phyloP scores from a whole-genome alignment of 1,140 invertebrate species.

The Hestina assimilis region DNA sequence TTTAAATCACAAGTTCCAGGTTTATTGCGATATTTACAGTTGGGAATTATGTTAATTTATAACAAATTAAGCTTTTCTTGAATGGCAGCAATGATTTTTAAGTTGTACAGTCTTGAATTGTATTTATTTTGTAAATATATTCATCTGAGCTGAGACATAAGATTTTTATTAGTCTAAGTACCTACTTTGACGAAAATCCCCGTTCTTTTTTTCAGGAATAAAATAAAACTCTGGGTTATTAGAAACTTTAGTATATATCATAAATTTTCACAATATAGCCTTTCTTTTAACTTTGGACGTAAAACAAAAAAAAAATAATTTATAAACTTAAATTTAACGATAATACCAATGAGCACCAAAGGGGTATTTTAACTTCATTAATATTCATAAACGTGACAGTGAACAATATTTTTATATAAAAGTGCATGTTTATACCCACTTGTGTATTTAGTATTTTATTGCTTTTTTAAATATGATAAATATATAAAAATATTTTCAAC shows the following conservation, averaged over 20 bases:
- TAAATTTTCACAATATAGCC: slow-evolving; percentile 66
- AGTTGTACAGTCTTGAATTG: slow-evolving; percentile 13
- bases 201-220: no score
- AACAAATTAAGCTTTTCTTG: no score
- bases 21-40: no score
- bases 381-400: slow-evolving; percentile 2
- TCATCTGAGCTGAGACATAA: neutral
- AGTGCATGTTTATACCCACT: neutral
- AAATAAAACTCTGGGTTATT: slow-evolving; percentile 60
- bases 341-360: slow-evolving; percentile 59
- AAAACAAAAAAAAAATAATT: slow-evolving; percentile 50
- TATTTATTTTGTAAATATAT: slow-evolving; percentile 30
- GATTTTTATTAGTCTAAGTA: no score
- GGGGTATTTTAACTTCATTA: slow-evolving; percentile 8
- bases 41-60: no score
- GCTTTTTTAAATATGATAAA: neutral
- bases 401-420: neutral
- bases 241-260: slow-evolving; percentile 71
- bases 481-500: slow-evolving; percentile 5
- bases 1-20: no score
- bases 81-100: neutral
- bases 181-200: no score
- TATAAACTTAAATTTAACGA: slow-evolving; percentile 43
- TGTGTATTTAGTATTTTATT: neutral
- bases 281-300: slow-evolving; percentile 36